Evolutionary conservation across 2,797 vertebrate genomes (phyloP).

Genomic region (Alosa sapidissima): DNA sequence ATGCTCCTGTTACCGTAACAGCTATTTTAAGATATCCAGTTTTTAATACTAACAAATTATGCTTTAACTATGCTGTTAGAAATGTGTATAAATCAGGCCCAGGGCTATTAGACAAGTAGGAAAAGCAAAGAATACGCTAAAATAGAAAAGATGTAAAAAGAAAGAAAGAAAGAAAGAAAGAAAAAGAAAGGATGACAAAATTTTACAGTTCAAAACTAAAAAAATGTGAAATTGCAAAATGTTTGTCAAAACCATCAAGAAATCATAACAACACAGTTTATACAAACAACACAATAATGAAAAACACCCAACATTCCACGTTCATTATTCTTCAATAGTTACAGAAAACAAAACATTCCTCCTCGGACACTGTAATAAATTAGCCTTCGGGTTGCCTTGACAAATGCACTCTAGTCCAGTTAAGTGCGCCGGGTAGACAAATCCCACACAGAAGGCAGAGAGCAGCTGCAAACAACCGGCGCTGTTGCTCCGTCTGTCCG

Average conservation of each 20-base stretch:
- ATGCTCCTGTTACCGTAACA: neutral
- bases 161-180: slow-evolving; percentile 6
- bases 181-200: neutral
- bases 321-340: neutral
- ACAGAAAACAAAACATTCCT: slow-evolving; percentile 20
- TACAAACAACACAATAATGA: neutral
- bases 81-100: neutral
- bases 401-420: neutral
- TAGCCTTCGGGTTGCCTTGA: slow-evolving; percentile 1
- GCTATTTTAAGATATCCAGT: neutral
- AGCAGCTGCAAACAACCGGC: neutral
- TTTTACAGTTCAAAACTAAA: neutral
- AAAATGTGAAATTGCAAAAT: neutral
- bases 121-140: neutral
- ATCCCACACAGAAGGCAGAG: neutral
- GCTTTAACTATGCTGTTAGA: neutral
- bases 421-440: neutral
- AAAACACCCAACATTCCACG: neutral
- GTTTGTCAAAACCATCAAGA: slow-evolving; percentile 14
- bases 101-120: neutral
- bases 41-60: neutral
- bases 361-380: neutral
- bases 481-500: neutral
- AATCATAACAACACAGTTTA: slow-evolving; percentile 7
- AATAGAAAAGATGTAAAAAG: neutral